These are phyloP conservation scores for Triplophysa bombifrons DNA, from an alignment of 2,797 vertebrate genomes.

Conservation along the genomic window DNA sequence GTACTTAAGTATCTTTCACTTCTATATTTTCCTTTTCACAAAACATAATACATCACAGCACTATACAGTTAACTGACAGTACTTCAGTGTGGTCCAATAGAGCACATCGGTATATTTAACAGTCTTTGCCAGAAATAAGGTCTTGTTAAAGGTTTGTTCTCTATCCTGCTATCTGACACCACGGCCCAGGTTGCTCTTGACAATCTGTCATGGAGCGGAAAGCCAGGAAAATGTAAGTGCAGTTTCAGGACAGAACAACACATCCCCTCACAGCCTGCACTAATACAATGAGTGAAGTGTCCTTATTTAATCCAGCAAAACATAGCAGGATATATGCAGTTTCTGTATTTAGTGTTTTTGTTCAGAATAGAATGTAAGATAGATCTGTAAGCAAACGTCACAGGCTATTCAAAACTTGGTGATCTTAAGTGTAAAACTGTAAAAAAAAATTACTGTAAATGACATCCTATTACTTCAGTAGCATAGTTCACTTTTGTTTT, in stretches of 20 bases:
- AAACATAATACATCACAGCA: neutral
- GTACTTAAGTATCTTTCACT: neutral
- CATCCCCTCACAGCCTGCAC: constrained; percentile 20
- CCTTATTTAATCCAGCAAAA: neutral
- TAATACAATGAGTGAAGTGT: constrained; percentile 3
- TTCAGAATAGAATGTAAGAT: too few species aligned
- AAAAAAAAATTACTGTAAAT: too few species aligned
- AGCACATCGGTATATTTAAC: neutral
- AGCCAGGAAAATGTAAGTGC: constrained; percentile 17
- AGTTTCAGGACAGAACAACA: constrained; percentile 6
- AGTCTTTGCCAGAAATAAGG: neutral
- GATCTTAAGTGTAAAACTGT: too few species aligned
- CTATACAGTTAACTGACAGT: neutral
- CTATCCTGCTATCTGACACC: neutral
- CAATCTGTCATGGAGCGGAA: constrained; percentile 22
- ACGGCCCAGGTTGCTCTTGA: constrained; percentile 1
- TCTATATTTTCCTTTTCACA: neutral
- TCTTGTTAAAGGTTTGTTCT: neutral
- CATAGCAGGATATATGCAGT: neutral
- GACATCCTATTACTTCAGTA: too few species aligned
- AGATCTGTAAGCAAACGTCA: too few species aligned
- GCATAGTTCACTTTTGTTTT: too few species aligned
- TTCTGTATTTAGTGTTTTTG: too few species aligned
- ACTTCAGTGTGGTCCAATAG: neutral
- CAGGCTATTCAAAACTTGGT: too few species aligned